Evolutionary conservation across 2,888 invertebrate species (phyloP), one percentile per base, ranked within the genome.

Genomic region (Vesta saturnalis): DNA sequence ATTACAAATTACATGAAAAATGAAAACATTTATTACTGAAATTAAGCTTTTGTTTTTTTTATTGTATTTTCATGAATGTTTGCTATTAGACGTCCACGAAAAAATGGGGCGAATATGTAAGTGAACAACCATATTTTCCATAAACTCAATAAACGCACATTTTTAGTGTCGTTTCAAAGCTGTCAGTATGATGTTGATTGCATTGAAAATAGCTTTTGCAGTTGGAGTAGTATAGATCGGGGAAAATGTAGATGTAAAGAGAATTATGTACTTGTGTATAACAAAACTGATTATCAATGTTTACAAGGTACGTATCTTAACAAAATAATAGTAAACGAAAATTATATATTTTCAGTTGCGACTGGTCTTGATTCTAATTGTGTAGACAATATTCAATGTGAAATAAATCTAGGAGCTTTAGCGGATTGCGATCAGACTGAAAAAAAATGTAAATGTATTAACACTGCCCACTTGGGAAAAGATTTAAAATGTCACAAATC

Each of bases 191-290:
- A 83, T 68, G 64, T 18, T 12, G 80, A 82, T 63, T 83, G 83
- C 64, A 65, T 64, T 3, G 74, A 74, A 63, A 79, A 82, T 72
- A 79, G 82, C n/a, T 81, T 82, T 68, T 83, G 83, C 72, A 79
- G 72, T 46, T 80, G 77, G 8, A 83, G 82, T 67, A 80, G 81
- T 69, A 72, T 71, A 23, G 22, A 72, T 39, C 70, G 35, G 76
- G 83, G 83, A 47, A 70, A 73, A 39, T 86, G 86, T 69, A 80
- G 81, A 68, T 86, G 86, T 76, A 79, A 80, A 72, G 77, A 80
- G 1, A 78, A 81, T 54, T 83, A 80, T 64, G 80, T 82, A 67
- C 82, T 83, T 22, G 76, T 83, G 23, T 79, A 78, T 66, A 84
- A 83, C 74, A 76, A 76, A 46, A 84, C 83, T 1, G 78, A 76